phyloP scores from a whole-genome alignment of 2,888 invertebrate species.

The Trachelus iudaicus region DNA sequence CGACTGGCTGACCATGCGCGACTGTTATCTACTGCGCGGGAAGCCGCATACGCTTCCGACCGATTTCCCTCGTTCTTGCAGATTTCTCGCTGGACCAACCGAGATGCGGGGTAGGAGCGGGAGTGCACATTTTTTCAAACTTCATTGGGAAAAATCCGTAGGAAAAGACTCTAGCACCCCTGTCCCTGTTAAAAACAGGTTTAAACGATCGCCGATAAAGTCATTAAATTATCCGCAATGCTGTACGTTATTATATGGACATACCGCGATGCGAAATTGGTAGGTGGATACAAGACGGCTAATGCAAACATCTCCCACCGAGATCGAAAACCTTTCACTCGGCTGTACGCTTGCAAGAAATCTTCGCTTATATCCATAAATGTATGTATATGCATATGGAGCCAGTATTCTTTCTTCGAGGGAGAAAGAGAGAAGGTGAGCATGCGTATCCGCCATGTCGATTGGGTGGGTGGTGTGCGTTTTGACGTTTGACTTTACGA shows the following conservation, averaged over 20 bases:
- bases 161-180: not conserved
- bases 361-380: conserved; percentile 42
- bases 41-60: not conserved
- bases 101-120: not conserved
- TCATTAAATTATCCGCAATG: conserved; percentile 44
- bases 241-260: conserved; percentile 18
- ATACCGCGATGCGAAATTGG: conserved; percentile 22
- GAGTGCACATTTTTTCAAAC: not conserved
- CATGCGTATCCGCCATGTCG: not conserved
- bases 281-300: conserved; percentile 22
- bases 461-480: conserved; percentile 9
- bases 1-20: not conserved
- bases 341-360: conserved; percentile 27
- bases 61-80: not conserved
- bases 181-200: conserved; percentile 24
- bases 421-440: not conserved
- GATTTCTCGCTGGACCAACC: not conserved
- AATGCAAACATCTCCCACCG: conserved; percentile 28
- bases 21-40: not conserved
- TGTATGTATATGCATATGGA: not conserved
- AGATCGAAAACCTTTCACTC: conserved; percentile 28
- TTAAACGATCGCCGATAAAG: conserved; percentile 45
- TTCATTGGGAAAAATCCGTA: not conserved
- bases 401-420: not conserved
- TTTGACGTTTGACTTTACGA: conserved; percentile 30